These are phyloP conservation scores for Nyctereutes procyonoides DNA, from an alignment of 2,113 vertebrate genomes.

Conservation along the genomic window DNA sequence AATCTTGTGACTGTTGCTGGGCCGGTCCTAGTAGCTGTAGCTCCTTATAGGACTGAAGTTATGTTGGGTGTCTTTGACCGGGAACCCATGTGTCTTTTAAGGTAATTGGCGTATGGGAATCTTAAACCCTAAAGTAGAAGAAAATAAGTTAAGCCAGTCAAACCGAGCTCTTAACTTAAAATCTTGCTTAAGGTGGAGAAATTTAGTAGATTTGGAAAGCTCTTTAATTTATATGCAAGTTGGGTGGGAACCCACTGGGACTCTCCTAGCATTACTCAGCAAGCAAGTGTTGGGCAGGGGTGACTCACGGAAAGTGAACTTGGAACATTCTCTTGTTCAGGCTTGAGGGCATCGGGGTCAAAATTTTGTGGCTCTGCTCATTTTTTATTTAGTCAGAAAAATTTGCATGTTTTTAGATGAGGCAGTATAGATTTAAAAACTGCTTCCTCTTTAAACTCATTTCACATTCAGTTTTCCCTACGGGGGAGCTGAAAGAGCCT, in stretches of 20 bases:
- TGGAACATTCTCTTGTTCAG: not conserved
- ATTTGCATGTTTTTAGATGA: not conserved
- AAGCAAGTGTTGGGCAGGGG: not conserved
- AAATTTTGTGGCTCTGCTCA: not conserved
- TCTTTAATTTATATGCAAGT: not conserved
- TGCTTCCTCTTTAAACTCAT: not conserved
- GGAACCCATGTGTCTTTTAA: not conserved
- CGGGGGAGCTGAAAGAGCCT: not conserved
- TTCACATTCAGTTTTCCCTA: not conserved
- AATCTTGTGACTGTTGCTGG: not conserved
- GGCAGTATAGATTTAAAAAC: not conserved
- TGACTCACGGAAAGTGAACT: not conserved
- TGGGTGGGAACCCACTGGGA: not conserved
- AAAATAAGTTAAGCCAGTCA: slow-evolving; percentile 17
- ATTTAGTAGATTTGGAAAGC: slow-evolving; percentile 19
- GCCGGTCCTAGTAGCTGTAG: not conserved
- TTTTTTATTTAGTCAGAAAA: slow-evolving; percentile 26
- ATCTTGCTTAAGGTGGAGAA: slow-evolving; percentile 15
- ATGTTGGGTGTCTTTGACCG: not conserved
- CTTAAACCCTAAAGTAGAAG: slow-evolving; percentile 15
- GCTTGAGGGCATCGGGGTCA: not conserved
- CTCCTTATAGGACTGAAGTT: not conserved
- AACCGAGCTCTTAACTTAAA: not conserved
- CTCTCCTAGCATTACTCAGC: not conserved
- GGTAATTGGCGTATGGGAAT: not conserved